These are phyloP conservation scores for Dryobates pubescens DNA, from an alignment of 2,797 vertebrate species.

Conservation along the genomic window DNA sequence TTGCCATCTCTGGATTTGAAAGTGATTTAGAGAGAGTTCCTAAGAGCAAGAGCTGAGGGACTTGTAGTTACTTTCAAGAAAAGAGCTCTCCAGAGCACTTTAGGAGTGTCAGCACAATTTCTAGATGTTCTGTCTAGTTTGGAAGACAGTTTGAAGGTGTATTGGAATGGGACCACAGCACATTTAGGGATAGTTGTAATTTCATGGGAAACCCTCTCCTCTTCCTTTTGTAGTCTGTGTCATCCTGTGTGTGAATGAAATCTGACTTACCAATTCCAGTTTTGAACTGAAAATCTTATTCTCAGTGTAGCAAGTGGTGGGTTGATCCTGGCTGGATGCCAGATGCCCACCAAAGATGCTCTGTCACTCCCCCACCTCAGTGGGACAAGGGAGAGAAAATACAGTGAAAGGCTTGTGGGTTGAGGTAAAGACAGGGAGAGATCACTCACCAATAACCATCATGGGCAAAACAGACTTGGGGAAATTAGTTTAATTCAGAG, in stretches of 20 bases:
- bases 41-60: background rate
- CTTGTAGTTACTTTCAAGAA: background rate
- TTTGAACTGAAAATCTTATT: background rate
- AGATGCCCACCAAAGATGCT: background rate
- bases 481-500: background rate
- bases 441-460: background rate
- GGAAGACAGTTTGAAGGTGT: background rate
- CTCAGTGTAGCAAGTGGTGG: background rate
- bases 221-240: background rate
- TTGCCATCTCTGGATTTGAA: background rate
- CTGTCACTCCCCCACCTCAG: background rate
- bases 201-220: background rate
- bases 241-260: background rate
- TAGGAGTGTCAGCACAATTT: background rate
- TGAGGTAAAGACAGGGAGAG: background rate
- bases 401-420: background rate
- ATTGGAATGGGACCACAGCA: background rate
- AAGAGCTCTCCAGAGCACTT: background rate
- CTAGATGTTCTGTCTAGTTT: background rate
- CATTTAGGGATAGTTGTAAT: background rate
- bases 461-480: background rate
- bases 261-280: background rate
- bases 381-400: background rate
- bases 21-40: background rate
- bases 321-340: background rate